Evolutionary conservation across 2,888 invertebrate species (phyloP), one percentile per base, ranked within the genome.

Genomic region (Heliconius cydno): DNA sequence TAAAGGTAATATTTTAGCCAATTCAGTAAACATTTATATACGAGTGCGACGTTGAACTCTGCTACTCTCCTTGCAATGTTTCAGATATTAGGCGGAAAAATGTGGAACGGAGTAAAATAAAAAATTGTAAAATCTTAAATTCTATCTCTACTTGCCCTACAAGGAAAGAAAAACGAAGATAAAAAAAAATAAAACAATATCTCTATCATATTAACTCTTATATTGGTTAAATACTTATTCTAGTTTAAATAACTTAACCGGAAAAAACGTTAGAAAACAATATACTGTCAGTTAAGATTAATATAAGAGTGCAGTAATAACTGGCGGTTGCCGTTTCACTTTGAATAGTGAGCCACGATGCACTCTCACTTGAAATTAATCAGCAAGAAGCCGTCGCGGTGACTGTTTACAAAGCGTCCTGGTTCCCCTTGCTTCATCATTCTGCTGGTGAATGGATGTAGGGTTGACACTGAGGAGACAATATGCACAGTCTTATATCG

Each of bases 351-450:
- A 77, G 78, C 72, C 72, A 75, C 81, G 76, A 76, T 81, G 82
- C 79, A 82, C 81, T 91, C 89, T 92, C 91, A 90, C 90, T 93
- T 89, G 90, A 92, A 93, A 93, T 93, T 92, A 93, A 94, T 93
- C 92, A 92, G 88, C 90, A 90, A 91, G 93, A 92, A 92, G 90
- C 91, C 88, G 89, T 89, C 88, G 91, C 92, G 92, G 92, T 90
- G 91, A 92, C 90, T 94, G 91, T 94, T 94, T 93, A 92, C 94
- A 92, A 91, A 82, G 79, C 83, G 79, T 76, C 81, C 79, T 82
- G 81, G 81, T 77, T 83, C 82, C 79, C 78, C 76, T 72, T 63
- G 92, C 86, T 89, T 91, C 89, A 89, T 91, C 92, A 91, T 92
- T 91, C 87, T 90, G 85, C 87, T 84, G 84, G 87, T 86, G 85